Evolutionary conservation across 1,140 invertebrate species (phyloP), one percentile per base, ranked within the genome.

Genomic region (Calliopsis andreniformis): DNA sequence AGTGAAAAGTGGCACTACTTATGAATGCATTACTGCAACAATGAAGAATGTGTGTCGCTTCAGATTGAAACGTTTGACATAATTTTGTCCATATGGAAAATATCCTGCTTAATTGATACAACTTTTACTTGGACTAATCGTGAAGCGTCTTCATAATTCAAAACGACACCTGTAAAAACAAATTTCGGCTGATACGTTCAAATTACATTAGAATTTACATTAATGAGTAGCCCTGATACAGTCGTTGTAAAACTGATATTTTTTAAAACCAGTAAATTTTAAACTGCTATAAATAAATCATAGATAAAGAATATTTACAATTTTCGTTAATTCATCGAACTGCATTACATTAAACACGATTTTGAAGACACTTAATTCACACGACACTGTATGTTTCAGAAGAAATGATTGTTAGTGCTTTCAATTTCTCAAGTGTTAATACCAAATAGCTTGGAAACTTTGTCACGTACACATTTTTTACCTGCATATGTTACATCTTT

Each of bases 401-500:
- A 12, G n/a, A 23, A 3, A 63, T 42, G 47, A 71, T 61, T 66
- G n/a, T 56, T 56, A 75, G 51, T 23, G 64, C 49, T 35, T 55
- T 45, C 12, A 66, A 67, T 43, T 66, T 67, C 18, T n/a, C 10
- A 23, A 20, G 12, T 20, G 23, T n/a, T 25, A 61, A 62, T 20
- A 8, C 62, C 12, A 62, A 39, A 63, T 45, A 6, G 7, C 32
- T 25, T 3, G 18, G 28, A 56, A 35, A 45, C 12, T 14, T 45
- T 2, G 30, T 32, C 28, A 30, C 2, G 43, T 32, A 4, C 6
- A 2, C 20, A 18, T 12, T n/a, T 20, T 43, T 66, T 66, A 66
- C 49, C 62, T 64, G 25, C 47, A 59, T 64, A 42, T 80, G 39
- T 79, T 69, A 72, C 55, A 70, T 66, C 18, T 47, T 64, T 59